phyloP scores from a whole-genome alignment of 2,113 vertebrate species.

The Telmatochromis sp. region DNA sequence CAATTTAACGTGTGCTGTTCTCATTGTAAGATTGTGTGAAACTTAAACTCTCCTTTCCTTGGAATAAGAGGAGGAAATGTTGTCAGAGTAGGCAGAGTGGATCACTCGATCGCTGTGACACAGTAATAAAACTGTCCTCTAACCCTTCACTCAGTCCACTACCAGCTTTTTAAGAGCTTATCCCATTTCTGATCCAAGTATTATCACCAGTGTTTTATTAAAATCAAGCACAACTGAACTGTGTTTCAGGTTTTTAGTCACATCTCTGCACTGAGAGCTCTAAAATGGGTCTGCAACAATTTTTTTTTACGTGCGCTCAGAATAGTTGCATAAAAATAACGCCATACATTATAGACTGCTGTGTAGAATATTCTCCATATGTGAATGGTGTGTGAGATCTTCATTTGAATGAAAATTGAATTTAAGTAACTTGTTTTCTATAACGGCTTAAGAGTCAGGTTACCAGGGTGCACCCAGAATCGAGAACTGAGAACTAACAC shows the following conservation, averaged over 20 bases:
- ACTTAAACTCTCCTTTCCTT: background rate
- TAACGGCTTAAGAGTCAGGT: background rate
- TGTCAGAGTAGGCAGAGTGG: background rate
- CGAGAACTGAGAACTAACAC: fast-evolving
- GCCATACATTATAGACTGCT: background rate
- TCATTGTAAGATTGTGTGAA: background rate
- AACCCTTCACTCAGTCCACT: background rate
- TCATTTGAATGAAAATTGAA: background rate
- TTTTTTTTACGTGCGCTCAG: background rate
- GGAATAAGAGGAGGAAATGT: background rate
- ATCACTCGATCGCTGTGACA: background rate
- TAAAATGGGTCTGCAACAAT: background rate
- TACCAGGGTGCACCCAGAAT: background rate
- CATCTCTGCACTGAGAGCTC: background rate
- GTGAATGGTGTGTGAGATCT: background rate
- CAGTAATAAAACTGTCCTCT: background rate
- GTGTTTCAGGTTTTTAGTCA: background rate
- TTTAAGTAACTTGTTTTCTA: background rate
- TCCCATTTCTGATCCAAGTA: background rate
- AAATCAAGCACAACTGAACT: background rate
- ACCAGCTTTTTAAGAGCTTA: background rate
- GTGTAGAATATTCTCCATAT: background rate
- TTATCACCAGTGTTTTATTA: background rate
- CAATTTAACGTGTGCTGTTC: background rate
- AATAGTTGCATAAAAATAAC: background rate